Conservation (phyloP, 2,113 vertebrate species). For the Prinia subflava region DNA sequence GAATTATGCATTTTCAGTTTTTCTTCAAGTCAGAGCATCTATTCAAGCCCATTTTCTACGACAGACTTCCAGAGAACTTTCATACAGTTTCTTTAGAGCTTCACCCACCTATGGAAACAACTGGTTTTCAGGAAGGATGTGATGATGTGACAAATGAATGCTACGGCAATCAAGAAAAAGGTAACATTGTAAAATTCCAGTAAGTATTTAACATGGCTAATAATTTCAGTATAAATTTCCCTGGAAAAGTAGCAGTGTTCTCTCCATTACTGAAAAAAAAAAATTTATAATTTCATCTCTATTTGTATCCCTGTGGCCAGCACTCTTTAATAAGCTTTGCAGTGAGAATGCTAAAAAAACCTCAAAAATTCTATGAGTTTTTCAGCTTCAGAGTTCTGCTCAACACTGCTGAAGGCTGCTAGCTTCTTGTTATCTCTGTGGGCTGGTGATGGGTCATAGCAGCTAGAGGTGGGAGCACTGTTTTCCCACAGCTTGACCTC, state of each 20-base stretch:
- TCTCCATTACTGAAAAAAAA: background rate
- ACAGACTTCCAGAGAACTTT: background rate
- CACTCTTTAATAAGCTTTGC: background rate
- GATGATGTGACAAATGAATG: background rate
- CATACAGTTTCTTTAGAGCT: background rate
- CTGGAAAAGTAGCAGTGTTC: background rate
- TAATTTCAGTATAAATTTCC: background rate
- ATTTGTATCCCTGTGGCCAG: background rate
- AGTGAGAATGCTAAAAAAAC: background rate
- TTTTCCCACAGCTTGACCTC: background rate
- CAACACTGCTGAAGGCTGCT: background rate
- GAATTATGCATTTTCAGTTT: background rate
- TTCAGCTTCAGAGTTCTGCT: background rate
- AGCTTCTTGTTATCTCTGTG: background rate
- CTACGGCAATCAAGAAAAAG: constrained; percentile 42
- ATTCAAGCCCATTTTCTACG: background rate
- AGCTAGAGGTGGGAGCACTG: fast-evolving
- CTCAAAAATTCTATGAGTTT: background rate
- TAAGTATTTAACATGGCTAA: background rate
- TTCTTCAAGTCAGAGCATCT: background rate
- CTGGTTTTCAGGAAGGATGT: background rate
- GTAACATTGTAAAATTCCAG: background rate
- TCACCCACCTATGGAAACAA: background rate
- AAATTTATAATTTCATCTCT: background rate
- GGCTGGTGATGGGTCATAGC: background rate